Evolutionary conservation across 2,113 vertebrate genomes (phyloP), one percentile per base, ranked within the genome.

Genomic region (Macroglossus sobrinus): DNA sequence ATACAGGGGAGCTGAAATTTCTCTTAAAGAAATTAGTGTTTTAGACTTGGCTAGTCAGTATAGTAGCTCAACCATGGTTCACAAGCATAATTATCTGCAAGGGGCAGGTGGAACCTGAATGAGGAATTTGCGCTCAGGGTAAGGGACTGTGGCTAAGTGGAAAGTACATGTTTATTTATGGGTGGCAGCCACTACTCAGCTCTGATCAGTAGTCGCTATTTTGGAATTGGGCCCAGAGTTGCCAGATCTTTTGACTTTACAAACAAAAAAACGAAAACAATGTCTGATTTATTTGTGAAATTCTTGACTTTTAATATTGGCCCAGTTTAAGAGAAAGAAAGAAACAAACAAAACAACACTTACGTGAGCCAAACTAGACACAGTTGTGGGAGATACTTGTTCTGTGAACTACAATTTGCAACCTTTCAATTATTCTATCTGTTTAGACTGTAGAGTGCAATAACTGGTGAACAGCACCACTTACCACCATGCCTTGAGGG

Each of bases 241-340:
- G 66, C 84, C 57, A 75, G 24, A 61, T 95, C 59, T 84, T 91
- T 68, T 89, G 57, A 61, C 76, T 89, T 72, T 90, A 87, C 13
- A 74, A 91, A 28, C 33, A 50, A 78, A 93, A 47, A 69, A 50
- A 50, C 5, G 59, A 43, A 7, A 33, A 21, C 4, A 53, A 79
- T 50, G 21, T 30, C 13, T 84, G 43, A 68, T 92, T 96, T 91
- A 38, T 55, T 80, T 90, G 64, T 84, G 74, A 90, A 92, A 74
- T 96, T 45, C n/a, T 45, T 94, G 50, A 92, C n/a, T 91, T 84
- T 86, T 33, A 80, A 87, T 69, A 22, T 86, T 91, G 69, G 38
- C 8, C 19, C 30, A 53, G 7, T 93, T 87, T 68, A 45, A 82
- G 66, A 72, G n/a, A 57, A 61, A 26, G 26, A 59, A 85, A 66